Base-by-base conservation (phyloP, 1,140 invertebrate genomes). In the Piezodorus guildinii region DNA sequence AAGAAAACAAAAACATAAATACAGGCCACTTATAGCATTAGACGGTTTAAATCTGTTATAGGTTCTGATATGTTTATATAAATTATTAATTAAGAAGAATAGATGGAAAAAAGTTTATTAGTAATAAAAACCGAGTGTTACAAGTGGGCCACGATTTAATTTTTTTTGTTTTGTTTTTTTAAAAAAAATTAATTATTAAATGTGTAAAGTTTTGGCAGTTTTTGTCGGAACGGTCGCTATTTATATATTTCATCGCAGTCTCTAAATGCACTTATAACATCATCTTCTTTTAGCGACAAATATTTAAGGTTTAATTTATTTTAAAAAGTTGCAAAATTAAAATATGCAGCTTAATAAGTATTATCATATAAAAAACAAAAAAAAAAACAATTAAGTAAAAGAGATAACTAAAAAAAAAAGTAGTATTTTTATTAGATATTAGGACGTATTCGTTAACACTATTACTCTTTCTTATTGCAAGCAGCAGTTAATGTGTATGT, bases 261-360 rank as follows among this genome's bases (percentile, higher is more conserved):
- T 60, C 58, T 60, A 60, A 60, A 64, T 64, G 63, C 63, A 64
- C 63, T 64, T 56, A 59, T 30, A 64, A 64, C 63, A 64, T 64
- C 39, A 64, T 60, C 56, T 56, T 56, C 63, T 64, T n/a, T 39
- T 56, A 60, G 54, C 54, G 23, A 44, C 27, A 16, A 23, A 17
- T 63, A n/a, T 54, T 54, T 34, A 45, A 44, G 19, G n/a, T 61
- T 19, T 61, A 17, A 19, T 45, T 62, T 43, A 23, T 62, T 43
- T 17, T 49, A 25, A 17, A 62, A 27, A 17, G 25, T 45, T 45
- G 17, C n/a, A 49, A n/a, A n/a, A n/a, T n/a, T n/a, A n/a, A n/a
- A n/a, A 43, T 23, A 8, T 62, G 17, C 45, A 46, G 43, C 21
- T 16, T 44, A 34, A 30, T n/a, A 45, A 27, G 21, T 51, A 19